phyloP scores from a whole-genome alignment of 2,113 vertebrate species.

The Lynx canadensis region DNA sequence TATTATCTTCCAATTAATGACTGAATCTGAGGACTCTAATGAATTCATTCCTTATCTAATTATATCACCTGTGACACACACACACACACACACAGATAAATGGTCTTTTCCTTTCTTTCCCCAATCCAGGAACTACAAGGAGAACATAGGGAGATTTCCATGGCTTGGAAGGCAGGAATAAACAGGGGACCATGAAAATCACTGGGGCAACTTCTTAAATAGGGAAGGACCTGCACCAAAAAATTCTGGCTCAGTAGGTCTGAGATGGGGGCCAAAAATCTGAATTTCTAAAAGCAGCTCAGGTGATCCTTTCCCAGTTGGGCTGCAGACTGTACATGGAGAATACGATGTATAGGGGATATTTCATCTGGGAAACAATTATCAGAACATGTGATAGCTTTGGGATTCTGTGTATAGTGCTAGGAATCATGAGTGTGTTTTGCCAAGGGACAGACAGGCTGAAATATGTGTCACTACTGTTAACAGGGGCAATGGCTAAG shows the following conservation, averaged over 20 bases:
- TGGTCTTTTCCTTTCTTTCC: background rate
- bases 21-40: background rate
- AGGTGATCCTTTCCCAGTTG: background rate
- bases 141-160: background rate
- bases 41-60: slow-evolving; percentile 25
- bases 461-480: background rate
- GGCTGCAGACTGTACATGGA: background rate
- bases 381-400: background rate
- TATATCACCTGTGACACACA: background rate
- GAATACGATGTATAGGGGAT: background rate
- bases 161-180: background rate
- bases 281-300: background rate
- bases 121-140: background rate
- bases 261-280: background rate
- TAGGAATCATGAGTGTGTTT: background rate
- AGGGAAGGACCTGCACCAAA: background rate
- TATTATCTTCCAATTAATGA: slow-evolving; percentile 35
- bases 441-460: background rate
- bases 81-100: background rate
- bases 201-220: background rate
- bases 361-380: background rate
- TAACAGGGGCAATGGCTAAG: background rate
- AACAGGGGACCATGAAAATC: background rate
- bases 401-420: background rate
- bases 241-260: background rate